Conservation (phyloP, 2,888 invertebrate genomes). For the Eurytoma adleriae region DNA sequence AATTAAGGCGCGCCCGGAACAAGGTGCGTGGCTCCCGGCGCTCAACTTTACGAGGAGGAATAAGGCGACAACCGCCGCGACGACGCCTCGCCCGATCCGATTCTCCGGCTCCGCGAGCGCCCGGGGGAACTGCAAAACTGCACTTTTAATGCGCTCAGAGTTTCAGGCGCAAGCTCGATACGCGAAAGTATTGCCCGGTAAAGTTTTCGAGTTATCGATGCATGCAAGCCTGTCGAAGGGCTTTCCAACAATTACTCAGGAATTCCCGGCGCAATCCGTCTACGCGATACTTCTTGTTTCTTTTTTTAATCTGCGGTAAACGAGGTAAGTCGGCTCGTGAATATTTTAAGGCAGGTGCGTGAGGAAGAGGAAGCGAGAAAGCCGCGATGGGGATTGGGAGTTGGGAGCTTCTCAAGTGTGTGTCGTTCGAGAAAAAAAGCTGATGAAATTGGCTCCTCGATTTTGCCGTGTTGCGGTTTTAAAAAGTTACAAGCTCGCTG, state of each 20-base stretch:
- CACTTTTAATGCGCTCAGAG: conserved; percentile 43
- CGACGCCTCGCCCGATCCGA: no score
- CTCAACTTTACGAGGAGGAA: background rate
- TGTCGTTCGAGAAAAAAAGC: no score
- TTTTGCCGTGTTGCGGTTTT: no score
- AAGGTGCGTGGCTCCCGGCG: background rate
- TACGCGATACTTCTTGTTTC: background rate
- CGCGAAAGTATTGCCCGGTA: background rate
- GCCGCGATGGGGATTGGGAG: background rate
- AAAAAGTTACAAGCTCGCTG: no score
- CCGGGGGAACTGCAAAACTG: conserved; percentile 32
- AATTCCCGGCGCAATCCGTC: background rate
- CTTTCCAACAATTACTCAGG: conserved; percentile 44
- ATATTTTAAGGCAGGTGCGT: background rate
- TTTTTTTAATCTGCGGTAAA: background rate
- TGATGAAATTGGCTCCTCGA: no score
- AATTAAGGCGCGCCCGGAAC: conserved; percentile 27
- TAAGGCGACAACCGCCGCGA: background rate
- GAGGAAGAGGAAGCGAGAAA: background rate
- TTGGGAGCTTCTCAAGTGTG: background rate
- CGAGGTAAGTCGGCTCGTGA: background rate
- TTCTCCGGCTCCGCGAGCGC: no score
- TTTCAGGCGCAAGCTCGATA: background rate
- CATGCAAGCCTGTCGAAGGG: conserved; percentile 19
- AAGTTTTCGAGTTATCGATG: conserved; percentile 34